phyloP scores from a whole-genome alignment of 2,888 invertebrate species.

The Himalopsyche tibetana region DNA sequence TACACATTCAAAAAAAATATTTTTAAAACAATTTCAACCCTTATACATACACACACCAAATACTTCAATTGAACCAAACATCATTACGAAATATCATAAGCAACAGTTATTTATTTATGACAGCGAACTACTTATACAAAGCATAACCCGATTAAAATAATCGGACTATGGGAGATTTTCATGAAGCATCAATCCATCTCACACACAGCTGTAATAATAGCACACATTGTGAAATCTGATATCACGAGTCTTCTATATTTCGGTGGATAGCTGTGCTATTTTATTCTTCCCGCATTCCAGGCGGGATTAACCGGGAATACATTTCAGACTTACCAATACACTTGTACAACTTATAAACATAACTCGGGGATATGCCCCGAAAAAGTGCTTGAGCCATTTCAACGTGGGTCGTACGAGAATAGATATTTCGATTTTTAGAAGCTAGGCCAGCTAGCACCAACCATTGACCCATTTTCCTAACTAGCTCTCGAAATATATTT shows the following conservation, averaged over 20 bases:
- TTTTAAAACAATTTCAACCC: neutral
- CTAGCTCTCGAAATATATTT: neutral
- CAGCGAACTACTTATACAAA: neutral
- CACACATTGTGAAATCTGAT: slow-evolving; percentile 30
- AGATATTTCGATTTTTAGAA: neutral
- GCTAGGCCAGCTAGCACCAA: neutral
- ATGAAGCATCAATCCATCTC: neutral
- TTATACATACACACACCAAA: neutral
- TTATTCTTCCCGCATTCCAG: slow-evolving; percentile 16
- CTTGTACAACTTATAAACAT: slow-evolving; percentile 4
- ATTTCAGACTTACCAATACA: neutral
- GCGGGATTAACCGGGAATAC: neutral
- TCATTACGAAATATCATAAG: neutral
- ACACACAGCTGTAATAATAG: neutral
- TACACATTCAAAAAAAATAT: neutral
- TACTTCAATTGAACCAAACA: neutral
- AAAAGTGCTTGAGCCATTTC: neutral
- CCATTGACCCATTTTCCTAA: neutral
- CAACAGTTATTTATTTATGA: neutral
- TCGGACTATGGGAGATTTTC: neutral
- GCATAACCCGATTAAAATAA: neutral
- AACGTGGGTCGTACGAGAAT: neutral
- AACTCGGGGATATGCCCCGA: slow-evolving; percentile 6
- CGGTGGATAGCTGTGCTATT: slow-evolving; percentile 5
- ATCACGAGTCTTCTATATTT: neutral